These are phyloP conservation scores for Siderastrea radians DNA, from an alignment of 92 coral and sea anemone genomes.

Conservation along the genomic window DNA sequence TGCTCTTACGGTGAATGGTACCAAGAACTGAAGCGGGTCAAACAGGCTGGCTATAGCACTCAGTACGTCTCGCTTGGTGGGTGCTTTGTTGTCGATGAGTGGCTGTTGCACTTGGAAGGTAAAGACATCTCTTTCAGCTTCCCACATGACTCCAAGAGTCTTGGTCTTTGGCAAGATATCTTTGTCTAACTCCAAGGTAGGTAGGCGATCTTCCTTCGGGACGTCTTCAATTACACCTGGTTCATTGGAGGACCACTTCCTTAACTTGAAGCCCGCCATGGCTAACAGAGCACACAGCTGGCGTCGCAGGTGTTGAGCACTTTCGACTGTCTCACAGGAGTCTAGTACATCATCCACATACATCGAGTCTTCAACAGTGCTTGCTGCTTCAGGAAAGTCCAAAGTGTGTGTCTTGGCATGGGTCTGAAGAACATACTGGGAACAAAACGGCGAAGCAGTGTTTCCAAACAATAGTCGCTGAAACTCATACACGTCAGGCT, in stretches of 20 bases:
- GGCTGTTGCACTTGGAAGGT: slow-evolving; percentile 45
- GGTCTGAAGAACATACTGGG: slow-evolving; percentile 39
- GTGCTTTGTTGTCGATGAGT: neutral
- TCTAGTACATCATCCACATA: slow-evolving; percentile 72
- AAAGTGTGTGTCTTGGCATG: slow-evolving; percentile 41
- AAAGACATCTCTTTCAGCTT: slow-evolving; percentile 36
- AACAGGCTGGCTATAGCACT: slow-evolving; percentile 57
- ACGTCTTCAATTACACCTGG: slow-evolving; percentile 14
- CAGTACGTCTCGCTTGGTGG: slow-evolving; percentile 46
- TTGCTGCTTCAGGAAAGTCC: slow-evolving; percentile 55
- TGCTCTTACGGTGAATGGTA: slow-evolving; percentile 49
- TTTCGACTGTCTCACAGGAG: slow-evolving; percentile 58
- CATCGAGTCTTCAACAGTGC: slow-evolving; percentile 46
- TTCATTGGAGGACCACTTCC: slow-evolving; percentile 45
- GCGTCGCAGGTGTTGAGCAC: slow-evolving; percentile 51
- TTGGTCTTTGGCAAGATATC: slow-evolving; percentile 7
- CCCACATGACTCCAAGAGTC: slow-evolving; percentile 49
- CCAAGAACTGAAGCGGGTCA: slow-evolving; percentile 60
- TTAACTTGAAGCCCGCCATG: slow-evolving; percentile 46
- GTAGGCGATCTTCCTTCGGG: slow-evolving; percentile 14
- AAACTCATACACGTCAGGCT: slow-evolving; percentile 60
- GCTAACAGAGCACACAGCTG: slow-evolving; percentile 52
- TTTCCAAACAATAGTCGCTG: slow-evolving; percentile 63
- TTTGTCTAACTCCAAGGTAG: slow-evolving; percentile 27
- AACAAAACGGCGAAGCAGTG: slow-evolving; percentile 59